phyloP scores from a whole-genome alignment of 2,888 invertebrate genomes.

The Tridacna crocea region DNA sequence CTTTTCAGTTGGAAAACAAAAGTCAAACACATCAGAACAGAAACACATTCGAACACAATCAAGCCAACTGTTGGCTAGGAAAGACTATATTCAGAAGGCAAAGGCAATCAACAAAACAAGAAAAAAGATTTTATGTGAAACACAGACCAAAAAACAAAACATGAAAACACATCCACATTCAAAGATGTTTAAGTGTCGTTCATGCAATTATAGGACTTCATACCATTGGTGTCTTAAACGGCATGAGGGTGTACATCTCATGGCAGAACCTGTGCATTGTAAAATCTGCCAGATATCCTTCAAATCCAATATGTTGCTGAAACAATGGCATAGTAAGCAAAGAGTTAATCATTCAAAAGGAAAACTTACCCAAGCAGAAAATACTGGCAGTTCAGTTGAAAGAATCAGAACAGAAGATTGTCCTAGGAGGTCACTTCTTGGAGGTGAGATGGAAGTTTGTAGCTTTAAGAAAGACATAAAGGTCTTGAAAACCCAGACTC shows the following conservation, averaged over 20 bases:
- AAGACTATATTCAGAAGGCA: too few relatives aligned
- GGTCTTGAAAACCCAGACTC: neutral
- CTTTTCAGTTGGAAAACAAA: too few relatives aligned
- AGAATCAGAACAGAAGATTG: too few relatives aligned
- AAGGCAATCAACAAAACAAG: too few relatives aligned
- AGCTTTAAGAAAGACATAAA: conserved; percentile 1
- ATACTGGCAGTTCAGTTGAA: too few relatives aligned
- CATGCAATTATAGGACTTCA: neutral
- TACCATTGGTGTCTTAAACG: neutral
- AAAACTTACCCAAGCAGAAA: too few relatives aligned
- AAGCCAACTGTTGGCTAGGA: too few relatives aligned
- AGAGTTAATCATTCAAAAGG: neutral
- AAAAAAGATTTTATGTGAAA: too few relatives aligned
- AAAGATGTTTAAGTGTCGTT: neutral
- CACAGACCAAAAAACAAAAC: too few relatives aligned
- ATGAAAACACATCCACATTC: neutral
- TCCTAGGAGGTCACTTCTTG: too few relatives aligned
- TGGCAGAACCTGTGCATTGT: neutral
- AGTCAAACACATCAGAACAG: too few relatives aligned
- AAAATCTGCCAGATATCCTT: neutral
- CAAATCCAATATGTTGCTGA: neutral
- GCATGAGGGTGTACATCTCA: neutral
- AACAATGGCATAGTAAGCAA: neutral
- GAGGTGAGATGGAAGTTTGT: neutral
- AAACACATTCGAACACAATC: too few relatives aligned